phyloP scores from a whole-genome alignment of 2,888 invertebrate species.

The Torymus aiolomorphi region DNA sequence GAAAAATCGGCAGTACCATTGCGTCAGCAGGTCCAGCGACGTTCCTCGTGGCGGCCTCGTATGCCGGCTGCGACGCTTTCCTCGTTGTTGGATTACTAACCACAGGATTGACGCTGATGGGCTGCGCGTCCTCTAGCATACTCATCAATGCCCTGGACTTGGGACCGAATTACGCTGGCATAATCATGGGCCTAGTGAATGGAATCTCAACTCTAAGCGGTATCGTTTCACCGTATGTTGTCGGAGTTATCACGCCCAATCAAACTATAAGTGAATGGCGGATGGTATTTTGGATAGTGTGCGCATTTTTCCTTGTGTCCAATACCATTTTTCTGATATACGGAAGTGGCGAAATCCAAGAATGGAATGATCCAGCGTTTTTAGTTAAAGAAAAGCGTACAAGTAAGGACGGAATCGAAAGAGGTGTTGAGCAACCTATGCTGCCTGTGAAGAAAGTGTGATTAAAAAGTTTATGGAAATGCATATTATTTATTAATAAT shows the following conservation, averaged over 20 bases:
- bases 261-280: conserved; percentile 81
- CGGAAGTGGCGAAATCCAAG: conserved; percentile 82
- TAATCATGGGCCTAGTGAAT: conserved; percentile 76
- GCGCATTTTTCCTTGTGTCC: conserved; percentile 81
- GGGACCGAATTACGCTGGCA: conserved; percentile 76
- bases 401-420: not conserved
- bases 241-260: conserved; percentile 79
- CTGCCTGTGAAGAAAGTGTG: not conserved
- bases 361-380: conserved; percentile 83
- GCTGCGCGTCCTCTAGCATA: conserved; percentile 75
- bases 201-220: conserved; percentile 86
- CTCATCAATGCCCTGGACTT: conserved; percentile 76
- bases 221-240: conserved; percentile 82
- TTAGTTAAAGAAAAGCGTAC: conserved; percentile 5
- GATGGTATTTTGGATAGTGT: conserved; percentile 87
- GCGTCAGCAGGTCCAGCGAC: conserved; percentile 76
- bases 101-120: conserved; percentile 76
- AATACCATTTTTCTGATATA: conserved; percentile 83
- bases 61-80: conserved; percentile 74
- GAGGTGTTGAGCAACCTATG: conserved; percentile 5
- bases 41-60: conserved; percentile 76
- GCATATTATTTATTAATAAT: no score
- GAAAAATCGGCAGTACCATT: conserved; percentile 76
- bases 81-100: conserved; percentile 75
- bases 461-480: no score